These are phyloP conservation scores for Nansenia antarctica DNA, from an alignment of 2,113 vertebrate genomes.

Conservation along the genomic window DNA sequence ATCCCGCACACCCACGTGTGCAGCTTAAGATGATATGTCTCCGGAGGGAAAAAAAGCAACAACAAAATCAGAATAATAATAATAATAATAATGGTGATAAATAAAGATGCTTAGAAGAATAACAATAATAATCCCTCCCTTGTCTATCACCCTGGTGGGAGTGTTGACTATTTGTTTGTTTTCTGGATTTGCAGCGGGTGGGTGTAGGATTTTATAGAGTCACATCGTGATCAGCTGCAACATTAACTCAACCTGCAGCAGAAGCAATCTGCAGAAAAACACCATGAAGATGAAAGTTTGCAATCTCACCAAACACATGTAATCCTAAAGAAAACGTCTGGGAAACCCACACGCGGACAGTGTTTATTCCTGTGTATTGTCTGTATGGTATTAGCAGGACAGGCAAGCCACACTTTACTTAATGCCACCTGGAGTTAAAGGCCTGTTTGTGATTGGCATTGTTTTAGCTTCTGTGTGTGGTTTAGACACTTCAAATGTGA, in stretches of 20 bases:
- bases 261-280: not conserved
- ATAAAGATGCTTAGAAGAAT: too few species aligned
- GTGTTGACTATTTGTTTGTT: not conserved
- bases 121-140: conserved; percentile 60
- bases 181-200: not conserved
- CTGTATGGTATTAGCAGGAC: too few species aligned
- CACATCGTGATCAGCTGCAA: conserved; percentile 1
- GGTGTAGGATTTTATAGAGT: not conserved
- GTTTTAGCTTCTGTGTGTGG: too few species aligned
- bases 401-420: too few species aligned
- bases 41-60: too few species aligned
- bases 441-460: too few species aligned
- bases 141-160: conserved; percentile 62
- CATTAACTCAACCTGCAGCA: too few species aligned
- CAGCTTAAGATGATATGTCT: conserved; percentile 63
- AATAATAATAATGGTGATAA: too few species aligned
- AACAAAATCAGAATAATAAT: conserved; percentile 50
- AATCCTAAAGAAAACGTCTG: not conserved
- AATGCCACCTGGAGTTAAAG: too few species aligned
- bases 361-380: too few species aligned
- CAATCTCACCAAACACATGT: not conserved
- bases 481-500: too few species aligned
- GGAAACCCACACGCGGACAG: not conserved
- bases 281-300: not conserved
- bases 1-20: conserved; percentile 57